Evolutionary conservation across 2,888 invertebrate genomes (phyloP).

Genomic region (Pilophorus perplexus): DNA sequence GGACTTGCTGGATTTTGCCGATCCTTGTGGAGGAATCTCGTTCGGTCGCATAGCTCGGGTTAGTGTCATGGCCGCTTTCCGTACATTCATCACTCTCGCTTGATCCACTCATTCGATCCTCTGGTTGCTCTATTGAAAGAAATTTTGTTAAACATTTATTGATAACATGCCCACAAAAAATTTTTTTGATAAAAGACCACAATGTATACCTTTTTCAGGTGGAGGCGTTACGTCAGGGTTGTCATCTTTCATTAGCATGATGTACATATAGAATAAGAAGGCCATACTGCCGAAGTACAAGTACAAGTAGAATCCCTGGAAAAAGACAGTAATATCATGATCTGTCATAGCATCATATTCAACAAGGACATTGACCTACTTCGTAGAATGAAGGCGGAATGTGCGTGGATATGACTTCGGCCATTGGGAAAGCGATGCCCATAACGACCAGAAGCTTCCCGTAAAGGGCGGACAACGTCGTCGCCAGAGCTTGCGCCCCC

Average conservation of each 20-base stretch:
- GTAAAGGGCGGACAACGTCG: conserved; percentile 87
- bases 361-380: conserved; percentile 55
- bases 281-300: conserved; percentile 83
- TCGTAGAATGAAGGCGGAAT: conserved; percentile 92
- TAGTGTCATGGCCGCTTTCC: conserved; percentile 46
- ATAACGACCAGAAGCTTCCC: conserved; percentile 90
- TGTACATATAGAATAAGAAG: conserved; percentile 80
- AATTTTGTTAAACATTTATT: too few species aligned
- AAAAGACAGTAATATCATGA: conserved; percentile 49
- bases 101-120: conserved; percentile 32
- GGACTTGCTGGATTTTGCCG: conserved; percentile 56
- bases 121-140: conserved; percentile 23
- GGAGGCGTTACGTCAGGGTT: conserved; percentile 42
- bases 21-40: conserved; percentile 51
- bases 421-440: conserved; percentile 93
- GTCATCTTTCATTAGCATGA: conserved; percentile 61
- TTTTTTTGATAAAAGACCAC: too few species aligned
- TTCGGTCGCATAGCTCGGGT: conserved; percentile 52
- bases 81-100: conserved; percentile 47
- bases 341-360: not conserved
- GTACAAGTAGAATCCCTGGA: conserved; percentile 74
- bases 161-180: too few species aligned
- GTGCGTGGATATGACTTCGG: conserved; percentile 91
- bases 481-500: conserved; percentile 72
- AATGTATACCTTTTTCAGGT: conserved; percentile 37